These are phyloP conservation scores for Alviniconcha marisindica DNA, from an alignment of 1,140 invertebrate genomes.

Conservation along the genomic window DNA sequence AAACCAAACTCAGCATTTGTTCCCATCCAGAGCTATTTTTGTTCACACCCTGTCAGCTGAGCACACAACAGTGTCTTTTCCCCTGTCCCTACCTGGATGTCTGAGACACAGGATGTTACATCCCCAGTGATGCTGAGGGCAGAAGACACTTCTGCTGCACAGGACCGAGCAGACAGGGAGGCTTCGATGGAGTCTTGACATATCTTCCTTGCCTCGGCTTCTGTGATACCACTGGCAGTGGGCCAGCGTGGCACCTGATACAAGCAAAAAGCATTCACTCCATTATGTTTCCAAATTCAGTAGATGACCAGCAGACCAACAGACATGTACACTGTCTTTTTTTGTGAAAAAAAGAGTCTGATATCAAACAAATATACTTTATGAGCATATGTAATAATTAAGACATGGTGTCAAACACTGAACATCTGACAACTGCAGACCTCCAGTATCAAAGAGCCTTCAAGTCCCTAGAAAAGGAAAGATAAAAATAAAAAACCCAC, in stretches of 20 bases:
- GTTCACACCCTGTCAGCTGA: background rate
- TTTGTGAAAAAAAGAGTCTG: too few relatives aligned
- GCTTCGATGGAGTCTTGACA: constrained; percentile 44
- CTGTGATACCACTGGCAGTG: constrained; percentile 42
- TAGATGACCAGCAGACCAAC: too few relatives aligned
- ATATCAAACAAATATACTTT: too few relatives aligned
- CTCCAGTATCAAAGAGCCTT: too few relatives aligned
- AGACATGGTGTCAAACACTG: too few relatives aligned
- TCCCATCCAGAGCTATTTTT: background rate
- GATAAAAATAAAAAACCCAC: too few relatives aligned
- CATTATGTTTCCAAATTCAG: too few relatives aligned
- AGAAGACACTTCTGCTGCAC: constrained; percentile 26
- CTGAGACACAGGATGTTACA: constrained; percentile 53
- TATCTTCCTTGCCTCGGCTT: constrained; percentile 31
- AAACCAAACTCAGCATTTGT: background rate
- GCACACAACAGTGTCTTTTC: background rate
- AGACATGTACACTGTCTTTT: too few relatives aligned
- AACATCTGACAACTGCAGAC: too few relatives aligned
- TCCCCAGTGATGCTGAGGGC: constrained; percentile 40
- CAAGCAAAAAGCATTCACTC: too few relatives aligned
- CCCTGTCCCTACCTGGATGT: constrained; percentile 49
- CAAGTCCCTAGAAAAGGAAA: too few relatives aligned
- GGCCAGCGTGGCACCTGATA: constrained; percentile 41
- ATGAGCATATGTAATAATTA: too few relatives aligned
- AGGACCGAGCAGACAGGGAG: constrained; percentile 37